Conservation (phyloP, 2,797 vertebrate genomes). For the Sarcoramphus papa region DNA sequence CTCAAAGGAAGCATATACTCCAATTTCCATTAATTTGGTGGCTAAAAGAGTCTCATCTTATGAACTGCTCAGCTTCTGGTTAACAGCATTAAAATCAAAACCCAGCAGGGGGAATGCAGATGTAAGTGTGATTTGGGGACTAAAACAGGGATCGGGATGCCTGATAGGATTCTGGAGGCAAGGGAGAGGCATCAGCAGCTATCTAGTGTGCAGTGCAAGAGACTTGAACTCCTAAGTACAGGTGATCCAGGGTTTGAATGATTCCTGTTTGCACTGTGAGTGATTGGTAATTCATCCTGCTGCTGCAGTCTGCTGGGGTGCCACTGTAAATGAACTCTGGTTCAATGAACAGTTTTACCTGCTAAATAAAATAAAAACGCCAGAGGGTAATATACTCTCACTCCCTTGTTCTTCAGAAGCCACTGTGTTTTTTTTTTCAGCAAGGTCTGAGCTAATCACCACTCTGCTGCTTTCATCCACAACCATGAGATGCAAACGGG, state of each 20-base stretch:
- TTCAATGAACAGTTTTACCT: constrained; percentile 41
- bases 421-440: background rate
- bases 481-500: background rate
- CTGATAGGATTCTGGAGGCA: background rate
- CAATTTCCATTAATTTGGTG: background rate
- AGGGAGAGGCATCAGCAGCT: background rate
- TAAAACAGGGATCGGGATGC: background rate
- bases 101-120: background rate
- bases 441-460: constrained; percentile 43
- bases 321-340: constrained; percentile 35
- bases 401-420: constrained; percentile 39
- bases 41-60: background rate
- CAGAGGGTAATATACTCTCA: constrained; percentile 45
- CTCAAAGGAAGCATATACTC: background rate
- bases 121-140: background rate
- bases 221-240: background rate
- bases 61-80: background rate
- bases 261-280: constrained; percentile 1
- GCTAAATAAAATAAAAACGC: constrained; percentile 61
- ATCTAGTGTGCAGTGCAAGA: background rate
- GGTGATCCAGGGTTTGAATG: background rate
- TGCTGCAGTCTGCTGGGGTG: constrained; percentile 23
- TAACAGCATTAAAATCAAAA: constrained; percentile 1
- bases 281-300: constrained; percentile 23
- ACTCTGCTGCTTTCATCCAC: constrained; percentile 44